Conservation (phyloP, 2,888 invertebrate genomes). For the Pollenia amentaria region DNA sequence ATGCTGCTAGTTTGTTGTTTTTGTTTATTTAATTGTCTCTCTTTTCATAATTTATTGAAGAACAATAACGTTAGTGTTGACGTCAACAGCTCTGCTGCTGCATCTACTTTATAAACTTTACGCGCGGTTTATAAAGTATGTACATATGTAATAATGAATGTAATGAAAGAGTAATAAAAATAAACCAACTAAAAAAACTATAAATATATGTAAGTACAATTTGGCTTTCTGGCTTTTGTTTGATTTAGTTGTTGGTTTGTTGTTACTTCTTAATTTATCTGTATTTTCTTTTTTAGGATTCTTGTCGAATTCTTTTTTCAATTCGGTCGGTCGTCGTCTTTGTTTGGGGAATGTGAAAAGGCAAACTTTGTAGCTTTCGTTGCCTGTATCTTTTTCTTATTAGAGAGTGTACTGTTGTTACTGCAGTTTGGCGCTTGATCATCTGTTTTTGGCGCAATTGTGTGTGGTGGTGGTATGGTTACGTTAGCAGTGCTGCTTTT, state of each 20-base stretch:
- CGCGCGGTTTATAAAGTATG: slow-evolving; percentile 60
- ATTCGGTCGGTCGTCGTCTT: slow-evolving; percentile 69
- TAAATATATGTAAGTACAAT: background rate
- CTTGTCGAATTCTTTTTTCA: slow-evolving; percentile 26
- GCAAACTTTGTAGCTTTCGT: slow-evolving; percentile 63
- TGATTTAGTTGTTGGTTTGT: slow-evolving; percentile 63
- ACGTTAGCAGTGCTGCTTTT: slow-evolving; percentile 53
- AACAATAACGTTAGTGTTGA: slow-evolving; percentile 45
- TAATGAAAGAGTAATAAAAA: slow-evolving; percentile 48
- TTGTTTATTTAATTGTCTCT: slow-evolving; percentile 26
- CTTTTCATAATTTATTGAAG: slow-evolving; percentile 55
- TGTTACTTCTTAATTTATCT: slow-evolving; percentile 75
- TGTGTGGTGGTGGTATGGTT: slow-evolving; percentile 45
- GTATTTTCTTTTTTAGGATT: slow-evolving; percentile 23
- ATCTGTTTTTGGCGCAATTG: slow-evolving; percentile 77
- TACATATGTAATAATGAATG: background rate
- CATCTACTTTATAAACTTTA: slow-evolving; percentile 52
- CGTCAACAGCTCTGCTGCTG: slow-evolving; percentile 56
- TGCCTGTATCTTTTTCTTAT: slow-evolving; percentile 36
- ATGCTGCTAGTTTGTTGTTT: slow-evolving; percentile 42
- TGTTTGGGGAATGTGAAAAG: slow-evolving; percentile 74
- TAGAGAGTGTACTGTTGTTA: slow-evolving; percentile 60
- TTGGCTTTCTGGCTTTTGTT: slow-evolving; percentile 22
- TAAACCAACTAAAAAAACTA: slow-evolving; percentile 34
- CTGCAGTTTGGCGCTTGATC: slow-evolving; percentile 76